Conservation (phyloP, 1,140 invertebrate species). For the Doryteuthis pealeii region DNA sequence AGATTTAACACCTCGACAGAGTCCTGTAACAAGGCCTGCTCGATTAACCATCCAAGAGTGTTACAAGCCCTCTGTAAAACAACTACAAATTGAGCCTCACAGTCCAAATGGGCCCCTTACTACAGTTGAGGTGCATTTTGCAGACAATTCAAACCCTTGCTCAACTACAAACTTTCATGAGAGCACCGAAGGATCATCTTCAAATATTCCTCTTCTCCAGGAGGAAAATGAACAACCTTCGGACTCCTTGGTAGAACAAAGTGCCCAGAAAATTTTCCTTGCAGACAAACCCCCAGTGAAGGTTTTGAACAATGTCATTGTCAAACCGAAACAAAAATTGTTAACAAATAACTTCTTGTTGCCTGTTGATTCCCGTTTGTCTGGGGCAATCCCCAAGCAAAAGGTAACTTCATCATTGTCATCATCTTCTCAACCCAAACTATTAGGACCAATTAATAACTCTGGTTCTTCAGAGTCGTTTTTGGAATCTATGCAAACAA, state of each 20-base stretch:
- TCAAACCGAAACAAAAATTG: conserved; percentile 13
- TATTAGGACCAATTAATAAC: conserved; percentile 24
- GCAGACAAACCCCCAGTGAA: conserved; percentile 2
- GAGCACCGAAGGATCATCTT: background rate
- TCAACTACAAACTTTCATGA: conserved; percentile 34
- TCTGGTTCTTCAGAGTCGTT: conserved; percentile 32
- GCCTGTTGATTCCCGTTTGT: conserved; percentile 10
- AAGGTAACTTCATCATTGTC: conserved; percentile 5
- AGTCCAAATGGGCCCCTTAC: conserved; percentile 24
- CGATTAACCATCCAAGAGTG: conserved; percentile 35
- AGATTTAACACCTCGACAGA: conserved; percentile 26
- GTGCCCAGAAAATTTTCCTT: background rate
- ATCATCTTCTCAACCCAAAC: conserved; percentile 15
- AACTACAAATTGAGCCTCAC: conserved; percentile 20
- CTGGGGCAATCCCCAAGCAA: conserved; percentile 8
- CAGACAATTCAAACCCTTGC: conserved; percentile 41
- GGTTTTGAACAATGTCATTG: conserved; percentile 14
- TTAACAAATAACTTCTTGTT: conserved; percentile 14
- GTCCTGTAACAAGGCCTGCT: conserved; percentile 30
- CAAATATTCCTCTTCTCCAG: conserved; percentile 1
- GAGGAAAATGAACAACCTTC: conserved; percentile 3
- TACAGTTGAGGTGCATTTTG: conserved; percentile 32
- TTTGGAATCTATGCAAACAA: conserved; percentile 32
- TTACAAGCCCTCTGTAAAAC: conserved; percentile 25
- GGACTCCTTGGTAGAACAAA: background rate